Conservation (phyloP, 2,797 vertebrate species). For the Hyperoplus immaculatus region DNA sequence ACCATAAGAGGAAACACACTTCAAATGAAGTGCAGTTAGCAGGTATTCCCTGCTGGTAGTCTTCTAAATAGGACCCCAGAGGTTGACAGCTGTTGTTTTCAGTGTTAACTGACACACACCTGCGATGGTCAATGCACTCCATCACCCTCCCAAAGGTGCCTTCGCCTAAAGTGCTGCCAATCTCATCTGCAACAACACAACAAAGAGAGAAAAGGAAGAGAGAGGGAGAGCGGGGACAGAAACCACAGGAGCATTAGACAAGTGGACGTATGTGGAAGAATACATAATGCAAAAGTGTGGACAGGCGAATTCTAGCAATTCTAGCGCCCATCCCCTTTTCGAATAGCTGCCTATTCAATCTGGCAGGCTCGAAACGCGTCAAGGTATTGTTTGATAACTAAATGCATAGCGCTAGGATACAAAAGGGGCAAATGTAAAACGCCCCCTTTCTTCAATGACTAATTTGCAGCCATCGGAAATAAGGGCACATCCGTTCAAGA, state of each 20-base stretch:
- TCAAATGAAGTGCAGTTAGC: not conserved
- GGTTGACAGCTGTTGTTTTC: constrained; percentile 5
- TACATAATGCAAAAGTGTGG: constrained; percentile 67
- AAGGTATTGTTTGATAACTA: constrained; percentile 49
- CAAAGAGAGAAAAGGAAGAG: constrained; percentile 80
- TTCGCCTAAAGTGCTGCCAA: constrained; percentile 96
- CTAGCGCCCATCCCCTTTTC: constrained; percentile 71
- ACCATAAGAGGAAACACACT: not conserved
- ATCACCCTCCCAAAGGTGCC: constrained; percentile 98
- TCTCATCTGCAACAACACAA: constrained; percentile 93
- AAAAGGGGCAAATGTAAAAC: constrained; percentile 56
- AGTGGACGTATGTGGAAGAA: constrained; percentile 44
- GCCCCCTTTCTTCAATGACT: constrained; percentile 61
- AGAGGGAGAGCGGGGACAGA: constrained; percentile 72
- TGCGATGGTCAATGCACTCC: constrained; percentile 95
- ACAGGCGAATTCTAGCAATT: constrained; percentile 68
- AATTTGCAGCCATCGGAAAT: constrained; percentile 71
- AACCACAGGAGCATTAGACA: constrained; percentile 76
- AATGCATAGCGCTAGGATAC: constrained; percentile 30
- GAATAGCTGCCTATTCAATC: constrained; percentile 67
- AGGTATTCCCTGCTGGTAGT: not conserved
- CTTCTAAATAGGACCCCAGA: constrained; percentile 7
- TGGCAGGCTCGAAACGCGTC: constrained; percentile 54
- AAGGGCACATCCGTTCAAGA: constrained; percentile 33
- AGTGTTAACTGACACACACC: constrained; percentile 81